Conservation (phyloP, 2,888 invertebrate species). For the Phorcus lineatus region DNA sequence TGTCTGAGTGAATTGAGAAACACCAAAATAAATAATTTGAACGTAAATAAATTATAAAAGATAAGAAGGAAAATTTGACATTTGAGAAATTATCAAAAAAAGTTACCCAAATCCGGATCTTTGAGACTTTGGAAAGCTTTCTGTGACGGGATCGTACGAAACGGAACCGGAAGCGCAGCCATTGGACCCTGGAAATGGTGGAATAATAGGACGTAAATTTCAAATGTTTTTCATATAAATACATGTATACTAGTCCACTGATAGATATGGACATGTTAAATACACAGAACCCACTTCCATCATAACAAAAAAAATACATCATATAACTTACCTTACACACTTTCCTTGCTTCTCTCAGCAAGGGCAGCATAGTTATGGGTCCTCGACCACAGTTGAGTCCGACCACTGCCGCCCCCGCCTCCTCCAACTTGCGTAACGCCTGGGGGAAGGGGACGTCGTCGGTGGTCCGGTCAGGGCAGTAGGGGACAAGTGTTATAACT, state of each 20-base stretch:
- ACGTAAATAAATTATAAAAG: too few species aligned
- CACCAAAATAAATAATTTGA: too few species aligned
- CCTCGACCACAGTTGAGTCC: slow-evolving; percentile 70
- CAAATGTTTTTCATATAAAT: too few species aligned
- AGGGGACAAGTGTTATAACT: slow-evolving; percentile 62
- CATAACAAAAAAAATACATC: too few species aligned
- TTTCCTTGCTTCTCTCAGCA: slow-evolving; percentile 57
- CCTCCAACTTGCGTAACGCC: slow-evolving; percentile 59
- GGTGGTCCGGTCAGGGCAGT: slow-evolving; percentile 49
- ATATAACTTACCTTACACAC: slow-evolving; percentile 56
- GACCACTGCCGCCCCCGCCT: slow-evolving; percentile 70
- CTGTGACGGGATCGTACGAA: slow-evolving; percentile 42
- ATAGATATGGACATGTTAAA: too few species aligned
- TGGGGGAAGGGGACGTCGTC: slow-evolving; percentile 63
- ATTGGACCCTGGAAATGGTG: slow-evolving; percentile 46
- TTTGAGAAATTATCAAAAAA: too few species aligned
- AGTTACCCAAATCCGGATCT: slow-evolving; percentile 41
- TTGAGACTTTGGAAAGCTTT: slow-evolving; percentile 50
- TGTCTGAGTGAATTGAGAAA: too few species aligned
- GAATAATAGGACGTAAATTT: neutral
- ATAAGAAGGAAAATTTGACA: too few species aligned
- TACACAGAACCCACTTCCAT: too few species aligned
- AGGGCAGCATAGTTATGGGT: slow-evolving; percentile 62
- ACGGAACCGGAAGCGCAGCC: slow-evolving; percentile 57
- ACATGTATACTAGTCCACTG: too few species aligned